Percentiles rank a stretch among this genome's conserved stretches.
These are phyloP conservation scores for Pteruthius melanotis DNA, from an alignment of 2,113 vertebrate genomes.

Conservation along the genomic window DNA sequence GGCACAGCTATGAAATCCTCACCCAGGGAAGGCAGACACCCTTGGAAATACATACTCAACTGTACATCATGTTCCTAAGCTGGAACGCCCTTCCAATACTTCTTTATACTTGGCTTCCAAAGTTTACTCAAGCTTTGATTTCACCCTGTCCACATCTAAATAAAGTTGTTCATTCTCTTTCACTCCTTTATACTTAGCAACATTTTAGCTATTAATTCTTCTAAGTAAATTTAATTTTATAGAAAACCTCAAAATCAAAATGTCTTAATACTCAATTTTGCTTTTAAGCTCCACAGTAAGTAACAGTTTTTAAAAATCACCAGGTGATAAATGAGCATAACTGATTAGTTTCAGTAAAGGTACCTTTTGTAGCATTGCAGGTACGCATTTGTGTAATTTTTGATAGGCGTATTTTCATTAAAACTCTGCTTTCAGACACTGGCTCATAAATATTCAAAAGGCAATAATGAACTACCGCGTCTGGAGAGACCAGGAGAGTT, in stretches of 20 bases:
- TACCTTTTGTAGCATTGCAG: background rate
- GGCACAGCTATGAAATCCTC: background rate
- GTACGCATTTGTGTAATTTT: background rate
- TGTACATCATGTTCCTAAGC: background rate
- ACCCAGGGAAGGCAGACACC: background rate
- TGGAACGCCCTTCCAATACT: background rate
- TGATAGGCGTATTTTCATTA: conserved; percentile 20
- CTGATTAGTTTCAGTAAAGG: background rate
- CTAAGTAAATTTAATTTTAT: background rate
- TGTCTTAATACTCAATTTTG: background rate
- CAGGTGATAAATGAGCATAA: conserved; percentile 3
- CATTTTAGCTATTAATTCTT: background rate
- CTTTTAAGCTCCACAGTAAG: conserved; percentile 11
- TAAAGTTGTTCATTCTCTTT: background rate
- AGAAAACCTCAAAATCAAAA: background rate
- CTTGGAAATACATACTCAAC: background rate
- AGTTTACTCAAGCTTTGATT: background rate
- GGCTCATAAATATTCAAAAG: conserved; percentile 21
- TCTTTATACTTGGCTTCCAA: background rate
- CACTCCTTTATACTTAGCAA: background rate
- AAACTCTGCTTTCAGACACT: conserved; percentile 23
- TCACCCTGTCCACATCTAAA: background rate
- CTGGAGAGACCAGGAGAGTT: background rate
- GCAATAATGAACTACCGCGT: background rate
- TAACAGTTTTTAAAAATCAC: conserved; percentile 19